Base-by-base conservation (phyloP, 2,888 invertebrate genomes). In the Nomada lathburiana region DNA sequence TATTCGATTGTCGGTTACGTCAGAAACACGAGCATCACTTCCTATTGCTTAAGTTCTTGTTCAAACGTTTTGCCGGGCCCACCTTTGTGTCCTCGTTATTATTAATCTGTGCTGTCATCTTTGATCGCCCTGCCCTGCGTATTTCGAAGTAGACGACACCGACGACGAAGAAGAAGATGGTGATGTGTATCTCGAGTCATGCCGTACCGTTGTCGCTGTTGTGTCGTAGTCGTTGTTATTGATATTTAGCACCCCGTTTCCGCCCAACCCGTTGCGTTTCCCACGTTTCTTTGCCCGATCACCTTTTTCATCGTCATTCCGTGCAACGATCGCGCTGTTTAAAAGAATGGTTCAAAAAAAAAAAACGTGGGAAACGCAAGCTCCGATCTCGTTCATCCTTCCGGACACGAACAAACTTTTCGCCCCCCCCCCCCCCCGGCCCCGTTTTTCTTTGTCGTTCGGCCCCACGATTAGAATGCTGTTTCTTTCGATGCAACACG, bases 141-240 rank as follows among this genome's bases (percentile, higher is more conserved):
- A 47, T 3, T 13, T 47, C 62, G 7, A 9, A 44, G n/a, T 47
- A 59, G 71, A 62, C 78, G 77, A 76, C 78, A 74, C 53, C 71
- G 69, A 71, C 63, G 64, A 77, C 68, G 85, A 82, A 75, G 82
- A 82, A 71, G 82, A 82, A 78, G 79, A 82, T 65, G 82, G 60
- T 67, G 71, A 62, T 76, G 79, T 47, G 77, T 71, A 86, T 75
- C 82, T 76, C 75, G 63, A 73, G 57, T 60, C 68, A 60, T 80
- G 64, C 75, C 82, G 63, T 75, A 57, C 82, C 78, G 79, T 72
- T 85, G 73, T 81, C 73, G 76, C 67, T 86, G 62, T 82, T 82
- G 86, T 75, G 80, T 83, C 85, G 76, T 87, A 83, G 73, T 85
- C 74, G 74, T 76, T 87, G 76, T 81, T 85, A 76, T 81, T 71